Evolutionary conservation across 2,797 vertebrate genomes (phyloP), one percentile per base, ranked within the genome.

Genomic region (Loris lydekkerianus): DNA sequence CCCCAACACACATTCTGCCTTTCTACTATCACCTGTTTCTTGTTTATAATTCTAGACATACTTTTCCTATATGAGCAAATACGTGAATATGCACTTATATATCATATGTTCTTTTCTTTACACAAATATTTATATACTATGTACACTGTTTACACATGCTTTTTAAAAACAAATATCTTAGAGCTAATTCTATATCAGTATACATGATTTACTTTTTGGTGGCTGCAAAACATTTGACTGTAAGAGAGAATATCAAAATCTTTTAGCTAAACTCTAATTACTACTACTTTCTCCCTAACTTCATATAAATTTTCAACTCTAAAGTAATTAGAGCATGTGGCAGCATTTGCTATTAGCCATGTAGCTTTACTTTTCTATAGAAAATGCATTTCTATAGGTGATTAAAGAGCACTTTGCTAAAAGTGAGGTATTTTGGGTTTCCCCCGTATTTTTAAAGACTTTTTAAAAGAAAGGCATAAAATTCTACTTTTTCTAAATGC

Each of bases 141-240:
- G 67, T 58, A 31, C 0, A 27, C 17, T 58, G 18, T 56, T 73
- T 37, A 67, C 27, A 29, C 21, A 76, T 43, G 3, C 9, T 84
- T 93, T 93, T 61, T 56, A 37, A 40, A 40, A 81, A 40, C 46
- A 75, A 81, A 67, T 37, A 69, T 75, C 73, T 85, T 85, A 37
- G 49, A 85, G 60, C 58, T 23, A 58, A 76, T 87, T 82, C 10
- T 69, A 31, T 37, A 43, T 37, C 40, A 46, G 20, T 27, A 86
- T 20, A 84, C 2, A 56, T 0, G 10, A 49, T 86, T 89, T 61
- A 92, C 80, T 85, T 85, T 83, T 53, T 80, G 58, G 56, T 69
- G 17, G 21, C 29, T 73, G 9, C 15, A 46, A 56, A 65, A 63
- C 65, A 56, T 78, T 81, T 72, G 25, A 63, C 18, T 46, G 25